These are phyloP conservation scores for Campylomormyrus numenius DNA, from an alignment of 2,113 vertebrate species.

Conservation along the genomic window DNA sequence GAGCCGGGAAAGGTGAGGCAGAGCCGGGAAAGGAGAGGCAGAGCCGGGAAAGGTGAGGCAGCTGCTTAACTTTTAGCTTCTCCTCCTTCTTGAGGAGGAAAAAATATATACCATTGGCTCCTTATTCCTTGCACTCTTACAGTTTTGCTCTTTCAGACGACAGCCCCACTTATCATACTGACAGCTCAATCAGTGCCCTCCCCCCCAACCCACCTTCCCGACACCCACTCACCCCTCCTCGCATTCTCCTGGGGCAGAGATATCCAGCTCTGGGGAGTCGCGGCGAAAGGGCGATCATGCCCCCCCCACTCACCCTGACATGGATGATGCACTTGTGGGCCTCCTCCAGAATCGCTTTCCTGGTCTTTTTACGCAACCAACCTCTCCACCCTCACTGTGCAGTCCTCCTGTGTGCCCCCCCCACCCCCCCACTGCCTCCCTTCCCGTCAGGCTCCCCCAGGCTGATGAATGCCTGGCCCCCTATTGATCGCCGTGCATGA, in stretches of 20 bases:
- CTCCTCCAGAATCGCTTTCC: background rate
- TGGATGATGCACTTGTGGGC: background rate
- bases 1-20: background rate
- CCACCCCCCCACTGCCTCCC: conserved; percentile 10
- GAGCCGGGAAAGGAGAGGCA: background rate
- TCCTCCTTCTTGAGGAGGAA: background rate
- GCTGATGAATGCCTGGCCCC: conserved; percentile 80
- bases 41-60: background rate
- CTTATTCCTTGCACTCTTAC: background rate
- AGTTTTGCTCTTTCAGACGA: conserved; percentile 9
- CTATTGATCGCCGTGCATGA: conserved; percentile 81
- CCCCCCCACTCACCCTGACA: background rate
- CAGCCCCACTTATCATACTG: conserved; percentile 74
- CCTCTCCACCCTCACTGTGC: background rate
- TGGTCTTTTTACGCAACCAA: background rate
- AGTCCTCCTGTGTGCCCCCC: background rate
- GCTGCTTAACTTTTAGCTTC: background rate
- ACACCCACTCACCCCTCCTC: background rate
- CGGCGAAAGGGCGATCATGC: background rate
- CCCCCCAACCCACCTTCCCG: background rate
- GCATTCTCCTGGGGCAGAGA: background rate
- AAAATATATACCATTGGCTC: background rate
- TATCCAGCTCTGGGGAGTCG: background rate
- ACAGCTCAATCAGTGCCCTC: conserved; percentile 74
- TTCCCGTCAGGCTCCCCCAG: conserved; percentile 32